Evolutionary conservation across 2,797 vertebrate species (phyloP).

Genomic region (Silurus aristotelis): DNA sequence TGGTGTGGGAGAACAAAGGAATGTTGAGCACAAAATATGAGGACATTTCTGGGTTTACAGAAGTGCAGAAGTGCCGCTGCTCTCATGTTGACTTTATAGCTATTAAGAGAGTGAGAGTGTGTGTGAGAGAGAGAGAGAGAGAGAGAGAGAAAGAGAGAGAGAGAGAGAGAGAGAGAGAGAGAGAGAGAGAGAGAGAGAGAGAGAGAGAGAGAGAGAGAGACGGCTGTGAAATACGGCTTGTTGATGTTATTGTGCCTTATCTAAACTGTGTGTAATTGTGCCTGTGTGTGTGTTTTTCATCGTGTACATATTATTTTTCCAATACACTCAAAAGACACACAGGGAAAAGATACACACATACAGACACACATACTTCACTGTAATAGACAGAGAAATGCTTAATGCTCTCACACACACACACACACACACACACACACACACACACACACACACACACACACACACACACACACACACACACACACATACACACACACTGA

Average conservation of each 20-base stretch:
- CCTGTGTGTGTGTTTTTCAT: background rate
- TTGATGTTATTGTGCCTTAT: slow-evolving; percentile 49
- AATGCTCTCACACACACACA: slow-evolving; percentile 41
- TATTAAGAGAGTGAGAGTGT: slow-evolving; percentile 8
- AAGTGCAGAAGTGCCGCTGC: slow-evolving; percentile 23
- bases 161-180: too few relatives aligned
- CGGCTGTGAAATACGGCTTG: slow-evolving; percentile 43
- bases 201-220: slow-evolving; percentile 9
- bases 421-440: too few relatives aligned
- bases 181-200: too few relatives aligned
- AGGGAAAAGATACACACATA: background rate
- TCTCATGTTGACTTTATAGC: slow-evolving; percentile 31
- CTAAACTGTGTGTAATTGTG: slow-evolving; percentile 20
- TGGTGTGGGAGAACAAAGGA: too few relatives aligned
- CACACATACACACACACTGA: slow-evolving; percentile 21
- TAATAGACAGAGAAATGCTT: background rate
- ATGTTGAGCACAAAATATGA: background rate
- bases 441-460: slow-evolving; percentile 20
- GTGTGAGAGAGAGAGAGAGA: too few relatives aligned
- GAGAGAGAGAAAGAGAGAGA: too few relatives aligned
- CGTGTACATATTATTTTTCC: slow-evolving; percentile 38
- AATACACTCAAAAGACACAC: slow-evolving; percentile 19
- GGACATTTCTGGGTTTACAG: slow-evolving; percentile 11
- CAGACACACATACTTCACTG: slow-evolving; percentile 20
- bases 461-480: background rate